These are phyloP conservation scores for Lampropteryx suffumata DNA, from an alignment of 2,888 invertebrate species.

Conservation along the genomic window DNA sequence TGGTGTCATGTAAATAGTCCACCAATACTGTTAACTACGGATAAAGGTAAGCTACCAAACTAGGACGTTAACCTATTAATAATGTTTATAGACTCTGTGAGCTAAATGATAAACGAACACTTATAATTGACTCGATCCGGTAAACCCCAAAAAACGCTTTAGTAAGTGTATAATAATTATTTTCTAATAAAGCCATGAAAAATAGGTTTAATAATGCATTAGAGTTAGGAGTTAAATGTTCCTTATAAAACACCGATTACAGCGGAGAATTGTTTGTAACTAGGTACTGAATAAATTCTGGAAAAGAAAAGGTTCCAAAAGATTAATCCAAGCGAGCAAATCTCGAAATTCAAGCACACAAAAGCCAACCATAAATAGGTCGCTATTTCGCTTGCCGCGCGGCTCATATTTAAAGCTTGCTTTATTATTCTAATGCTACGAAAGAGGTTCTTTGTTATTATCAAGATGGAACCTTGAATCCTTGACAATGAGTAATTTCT, in stretches of 20 bases:
- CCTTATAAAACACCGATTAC: constrained; percentile 10
- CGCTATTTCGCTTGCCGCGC: constrained; percentile 33
- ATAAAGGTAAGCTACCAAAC: too few species aligned
- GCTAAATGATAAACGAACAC: too few species aligned
- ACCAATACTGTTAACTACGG: too few species aligned
- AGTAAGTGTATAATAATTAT: too few species aligned
- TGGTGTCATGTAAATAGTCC: too few species aligned
- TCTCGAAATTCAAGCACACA: constrained; percentile 33
- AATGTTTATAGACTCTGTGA: too few species aligned
- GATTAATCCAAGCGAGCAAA: constrained; percentile 34
- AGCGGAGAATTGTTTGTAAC: constrained; percentile 16
- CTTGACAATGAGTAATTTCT: constrained; percentile 63
- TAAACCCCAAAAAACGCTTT: too few species aligned
- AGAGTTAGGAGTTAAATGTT: too few species aligned
- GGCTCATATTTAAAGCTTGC: constrained; percentile 38
- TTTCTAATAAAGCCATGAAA: neutral
- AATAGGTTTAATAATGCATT: neutral
- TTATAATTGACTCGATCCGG: too few species aligned
- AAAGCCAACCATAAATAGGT: constrained; percentile 34
- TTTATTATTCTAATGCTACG: constrained; percentile 41
- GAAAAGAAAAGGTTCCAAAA: constrained; percentile 23
- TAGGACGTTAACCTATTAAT: too few species aligned
- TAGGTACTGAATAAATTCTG: constrained; percentile 18
- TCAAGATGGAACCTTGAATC: constrained; percentile 51
- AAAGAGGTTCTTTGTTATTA: constrained; percentile 46